Evolutionary conservation across 2,888 invertebrate species (phyloP), one percentile per base, ranked within the genome.

Genomic region (Andricus curvator): DNA sequence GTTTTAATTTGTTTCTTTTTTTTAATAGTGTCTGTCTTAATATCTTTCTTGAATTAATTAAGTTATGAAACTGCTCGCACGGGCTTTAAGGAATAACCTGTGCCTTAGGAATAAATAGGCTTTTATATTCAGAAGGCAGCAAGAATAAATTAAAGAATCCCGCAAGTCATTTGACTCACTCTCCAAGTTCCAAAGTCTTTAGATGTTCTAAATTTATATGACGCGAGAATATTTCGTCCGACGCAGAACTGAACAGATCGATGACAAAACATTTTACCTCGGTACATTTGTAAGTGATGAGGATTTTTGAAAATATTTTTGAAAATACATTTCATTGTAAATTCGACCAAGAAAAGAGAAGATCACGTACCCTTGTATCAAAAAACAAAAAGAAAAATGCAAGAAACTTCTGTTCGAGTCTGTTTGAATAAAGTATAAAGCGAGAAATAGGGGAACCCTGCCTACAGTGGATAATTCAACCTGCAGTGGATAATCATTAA

Each of bases 31-130:
- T 81, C 5, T 67, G 48, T 81, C 5, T 79, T 77, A 78, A 70
- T 78, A 83, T n/a, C n/a, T n/a, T n/a, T 33, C 20, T 79, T 82
- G 80, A 84, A 78, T 84, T 80, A 62, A 81, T 84, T 82, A 81
- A 84, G 81, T 81, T 41, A 79, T 82, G 65, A 80, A 82, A 77
- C 86, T 87, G 82, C 88, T 89, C 88, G 89, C 87, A 87, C 88
- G 87, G 87, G 88, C 86, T 86, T 86, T 84, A 81, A 84, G 78
- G 82, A 82, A 82, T 84, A 85, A 86, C 80, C 79, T 86, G 85
- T 89, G 86, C 88, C 83, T 85, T 87, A 88, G 86, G 78, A 81
- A 88, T 37, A 37, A 37, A 37, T 88, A 87, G 51, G 56, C 29
- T 51, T 74, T 70, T 70, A 29, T 56, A 51, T 70, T 70, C 70